Evolutionary conservation across 2,113 vertebrate genomes (phyloP).

Genomic region (Phasianus colchicus): DNA sequence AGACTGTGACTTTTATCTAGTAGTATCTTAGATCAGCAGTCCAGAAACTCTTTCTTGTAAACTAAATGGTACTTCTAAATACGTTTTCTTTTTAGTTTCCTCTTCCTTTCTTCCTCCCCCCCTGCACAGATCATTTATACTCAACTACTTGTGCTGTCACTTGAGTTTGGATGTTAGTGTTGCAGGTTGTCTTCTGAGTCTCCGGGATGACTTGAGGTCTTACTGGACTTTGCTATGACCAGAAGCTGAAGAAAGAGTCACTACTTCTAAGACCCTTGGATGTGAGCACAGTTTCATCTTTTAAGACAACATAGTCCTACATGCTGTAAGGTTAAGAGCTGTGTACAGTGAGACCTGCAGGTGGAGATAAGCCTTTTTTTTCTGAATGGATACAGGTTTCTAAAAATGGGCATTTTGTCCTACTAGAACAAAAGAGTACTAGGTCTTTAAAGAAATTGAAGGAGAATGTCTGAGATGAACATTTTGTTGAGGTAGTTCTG

Average conservation of each 20-base stretch:
- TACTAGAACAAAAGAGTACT: not conserved
- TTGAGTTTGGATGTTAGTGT: not conserved
- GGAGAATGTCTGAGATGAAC: not conserved
- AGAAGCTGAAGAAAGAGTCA: not conserved
- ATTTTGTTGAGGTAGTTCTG: not conserved
- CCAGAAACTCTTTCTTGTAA: not conserved
- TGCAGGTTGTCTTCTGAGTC: not conserved
- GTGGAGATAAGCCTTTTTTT: not conserved
- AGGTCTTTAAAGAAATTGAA: not conserved
- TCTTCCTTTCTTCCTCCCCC: not conserved
- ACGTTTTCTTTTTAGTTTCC: not conserved
- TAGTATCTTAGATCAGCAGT: not conserved
- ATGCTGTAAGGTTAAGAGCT: not conserved
- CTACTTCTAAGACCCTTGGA: not conserved
- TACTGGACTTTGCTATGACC: accelerated
- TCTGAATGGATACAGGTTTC: not conserved
- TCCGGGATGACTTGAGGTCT: not conserved
- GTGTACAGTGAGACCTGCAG: not conserved
- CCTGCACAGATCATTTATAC: accelerated
- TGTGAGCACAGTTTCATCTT: not conserved
- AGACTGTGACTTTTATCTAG: not conserved
- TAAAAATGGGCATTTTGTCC: not conserved
- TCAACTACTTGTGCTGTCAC: accelerated
- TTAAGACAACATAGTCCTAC: not conserved
- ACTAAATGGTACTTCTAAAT: not conserved